Conservation (phyloP, 1,140 invertebrate genomes). For the Ostrea denselamellosa region DNA sequence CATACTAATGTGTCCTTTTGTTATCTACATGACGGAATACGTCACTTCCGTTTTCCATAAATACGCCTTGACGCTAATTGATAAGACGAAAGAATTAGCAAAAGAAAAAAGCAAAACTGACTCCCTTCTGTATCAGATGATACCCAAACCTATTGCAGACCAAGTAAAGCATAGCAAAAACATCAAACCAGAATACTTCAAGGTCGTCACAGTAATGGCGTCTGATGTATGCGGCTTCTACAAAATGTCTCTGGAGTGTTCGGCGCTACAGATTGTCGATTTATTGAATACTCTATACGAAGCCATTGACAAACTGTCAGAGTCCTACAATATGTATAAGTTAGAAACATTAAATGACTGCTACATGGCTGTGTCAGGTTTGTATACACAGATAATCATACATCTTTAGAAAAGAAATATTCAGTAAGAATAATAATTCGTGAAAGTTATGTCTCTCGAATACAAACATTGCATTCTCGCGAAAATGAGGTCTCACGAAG, state of each 20-base stretch:
- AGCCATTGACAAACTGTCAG: slow-evolving; percentile 70
- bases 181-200: slow-evolving; percentile 78
- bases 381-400: background rate
- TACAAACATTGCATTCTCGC: too few relatives aligned
- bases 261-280: slow-evolving; percentile 88
- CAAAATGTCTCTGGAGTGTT: slow-evolving; percentile 88
- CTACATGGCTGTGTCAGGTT: slow-evolving; percentile 76
- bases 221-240: slow-evolving; percentile 91
- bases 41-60: slow-evolving; percentile 40
- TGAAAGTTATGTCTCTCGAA: background rate
- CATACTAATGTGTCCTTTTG: slow-evolving; percentile 70
- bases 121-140: slow-evolving; percentile 77
- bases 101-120: slow-evolving; percentile 76
- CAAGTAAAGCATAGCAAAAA: slow-evolving; percentile 77
- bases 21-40: slow-evolving; percentile 68
- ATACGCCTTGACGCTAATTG: slow-evolving; percentile 70
- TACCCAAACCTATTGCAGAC: slow-evolving; percentile 82
- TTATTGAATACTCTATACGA: slow-evolving; percentile 74
- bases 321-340: slow-evolving; percentile 74
- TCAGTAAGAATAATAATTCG: too few relatives aligned
- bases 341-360: slow-evolving; percentile 77
- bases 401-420: too few relatives aligned
- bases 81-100: slow-evolving; percentile 75
- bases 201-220: slow-evolving; percentile 81
- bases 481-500: too few relatives aligned